Base-by-base conservation (phyloP, 2,888 invertebrate species). In the Lomographa bimaculata region DNA sequence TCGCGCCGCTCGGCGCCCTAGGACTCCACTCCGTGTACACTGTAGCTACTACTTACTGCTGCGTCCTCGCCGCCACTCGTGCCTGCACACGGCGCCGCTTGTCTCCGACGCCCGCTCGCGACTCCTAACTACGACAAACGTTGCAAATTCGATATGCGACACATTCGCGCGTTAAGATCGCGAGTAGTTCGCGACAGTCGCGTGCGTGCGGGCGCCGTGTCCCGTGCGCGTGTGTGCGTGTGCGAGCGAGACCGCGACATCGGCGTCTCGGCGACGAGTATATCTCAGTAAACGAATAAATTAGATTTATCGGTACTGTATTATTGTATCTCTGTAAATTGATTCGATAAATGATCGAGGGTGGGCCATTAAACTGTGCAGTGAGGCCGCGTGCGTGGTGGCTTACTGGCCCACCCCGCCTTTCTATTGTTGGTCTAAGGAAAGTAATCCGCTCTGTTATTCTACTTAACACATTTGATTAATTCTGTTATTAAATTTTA, bases 401-500 rank as follows among this genome's bases (percentile, higher is more conserved):
- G 7, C 30, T 30, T 14, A 9, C 16, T n/a, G 32, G 21, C 16
- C 32, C 32, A 3, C 32, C 26, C 17, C 10, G 8, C 25, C 6
- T 84, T 82, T 85, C 77, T 86, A 85, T 83, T 84, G 84, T 85
- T 79, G 89, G 79, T 86, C 74, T 82, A 74, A 78, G 81, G 74
- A 71, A 81, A 79, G 71, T 80, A 75, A 70, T 83, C 85, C 81
- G 83, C 85, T 86, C 80, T 84, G 83, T 85, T 85, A 71, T 80
- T 71, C 77, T 85, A n/a, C 79, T 83, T 75, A 78, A 76, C 74
- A 79, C 79, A 70, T 82, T 85, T 77, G 73, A 89, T 79, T 89
- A 79, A 85, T 89, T 90, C 90, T 89, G 89, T 90, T 89, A 85
- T 79, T 80, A 78, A 87, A 89, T 86, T 89, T 86, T 87, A 92